phyloP scores from a whole-genome alignment of 2,113 vertebrate genomes.

The Ciconia maguari region DNA sequence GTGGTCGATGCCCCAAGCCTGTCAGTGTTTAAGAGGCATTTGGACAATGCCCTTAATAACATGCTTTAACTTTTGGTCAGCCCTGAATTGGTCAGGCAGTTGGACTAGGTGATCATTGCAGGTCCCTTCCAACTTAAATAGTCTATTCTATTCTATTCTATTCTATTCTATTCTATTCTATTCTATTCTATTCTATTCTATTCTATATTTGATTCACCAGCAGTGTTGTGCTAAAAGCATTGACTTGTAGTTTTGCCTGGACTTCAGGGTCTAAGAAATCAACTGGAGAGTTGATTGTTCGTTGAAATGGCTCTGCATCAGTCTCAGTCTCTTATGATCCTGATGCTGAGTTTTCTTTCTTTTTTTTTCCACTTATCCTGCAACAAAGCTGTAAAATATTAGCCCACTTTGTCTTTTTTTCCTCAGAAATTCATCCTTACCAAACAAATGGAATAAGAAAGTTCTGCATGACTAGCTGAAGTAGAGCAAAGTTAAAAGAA shows the following conservation, averaged over 20 bases:
- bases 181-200: not conserved
- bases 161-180: not conserved
- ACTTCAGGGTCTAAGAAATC: not conserved
- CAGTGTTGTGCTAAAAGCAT: not conserved
- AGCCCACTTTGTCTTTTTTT: not conserved
- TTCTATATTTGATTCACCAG: not conserved
- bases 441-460: not conserved
- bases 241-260: not conserved
- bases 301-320: not conserved
- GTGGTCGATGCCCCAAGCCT: fast-evolving
- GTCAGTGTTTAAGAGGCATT: not conserved
- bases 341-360: not conserved
- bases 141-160: not conserved
- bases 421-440: not conserved
- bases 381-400: not conserved
- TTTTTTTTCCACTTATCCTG: not conserved
- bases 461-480: not conserved
- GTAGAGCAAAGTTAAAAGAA: not conserved
- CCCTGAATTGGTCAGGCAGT: not conserved
- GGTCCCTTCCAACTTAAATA: not conserved
- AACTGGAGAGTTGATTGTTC: not conserved
- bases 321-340: not conserved
- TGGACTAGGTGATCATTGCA: not conserved
- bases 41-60: not conserved
- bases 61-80: not conserved